Evolutionary conservation across 2,113 vertebrate genomes (phyloP).

Genomic region (Mystacornis crossleyi): DNA sequence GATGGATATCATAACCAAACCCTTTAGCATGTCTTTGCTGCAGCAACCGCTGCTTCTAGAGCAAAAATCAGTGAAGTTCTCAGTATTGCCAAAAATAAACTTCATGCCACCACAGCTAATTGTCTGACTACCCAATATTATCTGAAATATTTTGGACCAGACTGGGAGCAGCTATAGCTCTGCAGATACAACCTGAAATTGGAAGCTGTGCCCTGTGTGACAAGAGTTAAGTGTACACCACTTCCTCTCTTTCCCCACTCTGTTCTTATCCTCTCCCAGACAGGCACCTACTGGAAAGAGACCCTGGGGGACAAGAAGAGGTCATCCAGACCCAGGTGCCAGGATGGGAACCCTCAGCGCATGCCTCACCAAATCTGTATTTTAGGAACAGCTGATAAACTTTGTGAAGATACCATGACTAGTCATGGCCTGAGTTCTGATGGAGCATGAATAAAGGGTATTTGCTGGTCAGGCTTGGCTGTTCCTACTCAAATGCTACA

Average conservation of each 20-base stretch:
- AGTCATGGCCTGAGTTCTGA: not conserved
- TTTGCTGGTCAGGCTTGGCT: not conserved
- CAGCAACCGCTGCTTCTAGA: not conserved
- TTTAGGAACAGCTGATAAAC: not conserved
- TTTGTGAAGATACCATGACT: not conserved
- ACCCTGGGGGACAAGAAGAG: not conserved
- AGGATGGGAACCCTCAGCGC: not conserved
- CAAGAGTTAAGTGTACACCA: fast-evolving
- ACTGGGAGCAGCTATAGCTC: not conserved
- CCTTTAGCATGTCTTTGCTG: not conserved
- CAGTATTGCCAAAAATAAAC: not conserved
- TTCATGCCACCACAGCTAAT: not conserved
- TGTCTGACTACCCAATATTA: not conserved
- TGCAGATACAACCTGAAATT: not conserved
- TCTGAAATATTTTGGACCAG: not conserved
- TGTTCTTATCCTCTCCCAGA: not conserved
- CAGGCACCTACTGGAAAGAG: not conserved
- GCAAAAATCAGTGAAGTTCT: not conserved
- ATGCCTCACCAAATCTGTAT: not conserved
- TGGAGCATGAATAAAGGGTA: not conserved
- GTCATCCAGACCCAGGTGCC: not conserved
- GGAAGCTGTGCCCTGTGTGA: not conserved
- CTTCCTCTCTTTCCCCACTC: not conserved
- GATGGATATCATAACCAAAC: not conserved
- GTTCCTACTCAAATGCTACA: not conserved